Evolutionary conservation across 2,113 vertebrate species (phyloP).

Genomic region (Thymallus thymallus): DNA sequence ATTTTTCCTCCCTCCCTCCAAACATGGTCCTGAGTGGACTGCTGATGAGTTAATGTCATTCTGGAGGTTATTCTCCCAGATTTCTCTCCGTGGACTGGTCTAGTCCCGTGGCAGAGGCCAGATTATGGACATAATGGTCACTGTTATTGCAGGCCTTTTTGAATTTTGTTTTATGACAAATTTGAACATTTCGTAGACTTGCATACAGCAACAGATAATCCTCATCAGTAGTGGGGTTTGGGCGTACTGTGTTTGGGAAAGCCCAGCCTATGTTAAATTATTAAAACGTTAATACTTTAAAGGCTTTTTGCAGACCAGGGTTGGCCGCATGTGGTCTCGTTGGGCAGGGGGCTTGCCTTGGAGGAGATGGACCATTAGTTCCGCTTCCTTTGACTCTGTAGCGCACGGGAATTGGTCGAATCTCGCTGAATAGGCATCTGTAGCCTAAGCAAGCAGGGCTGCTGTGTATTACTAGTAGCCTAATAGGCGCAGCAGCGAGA

Average conservation of each 20-base stretch:
- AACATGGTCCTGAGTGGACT: constrained; percentile 49
- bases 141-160: not conserved
- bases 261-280: too few species aligned
- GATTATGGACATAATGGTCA: not conserved
- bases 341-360: not conserved
- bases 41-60: constrained; percentile 47
- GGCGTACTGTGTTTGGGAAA: not conserved
- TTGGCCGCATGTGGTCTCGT: not conserved
- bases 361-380: constrained; percentile 17
- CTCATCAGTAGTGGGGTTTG: not conserved
- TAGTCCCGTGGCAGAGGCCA: not conserved
- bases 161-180: not conserved
- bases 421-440: constrained; percentile 8
- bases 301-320: not conserved
- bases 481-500: not conserved
- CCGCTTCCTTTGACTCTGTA: constrained; percentile 31
- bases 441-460: not conserved
- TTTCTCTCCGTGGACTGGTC: not conserved
- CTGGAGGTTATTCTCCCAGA: constrained; percentile 27
- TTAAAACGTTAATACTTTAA: not conserved
- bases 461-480: not conserved
- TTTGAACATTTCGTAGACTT: not conserved
- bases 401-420: not conserved
- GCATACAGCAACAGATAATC: not conserved
- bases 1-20: not conserved